These are phyloP conservation scores for Nycticryphes semicollaris DNA, from an alignment of 2,113 vertebrate genomes.

Conservation along the genomic window DNA sequence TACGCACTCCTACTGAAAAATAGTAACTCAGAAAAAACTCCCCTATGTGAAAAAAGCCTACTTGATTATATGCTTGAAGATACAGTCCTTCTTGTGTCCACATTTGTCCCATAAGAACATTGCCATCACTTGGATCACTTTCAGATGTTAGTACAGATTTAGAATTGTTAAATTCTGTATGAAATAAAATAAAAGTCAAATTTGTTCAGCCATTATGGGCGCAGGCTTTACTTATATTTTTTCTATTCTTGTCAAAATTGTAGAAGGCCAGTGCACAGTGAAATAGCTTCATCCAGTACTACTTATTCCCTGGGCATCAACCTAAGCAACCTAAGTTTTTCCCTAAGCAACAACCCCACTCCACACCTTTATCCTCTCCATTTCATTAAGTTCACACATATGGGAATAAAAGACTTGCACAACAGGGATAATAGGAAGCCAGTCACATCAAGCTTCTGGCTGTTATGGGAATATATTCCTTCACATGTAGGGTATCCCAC, in stretches of 20 bases:
- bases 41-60: background rate
- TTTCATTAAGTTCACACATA: background rate
- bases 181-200: background rate
- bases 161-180: background rate
- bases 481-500: background rate
- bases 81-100: background rate
- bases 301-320: background rate
- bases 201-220: background rate
- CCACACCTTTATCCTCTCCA: background rate
- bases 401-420: background rate
- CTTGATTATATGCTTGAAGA: background rate
- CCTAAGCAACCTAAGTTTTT: too few relatives aligned
- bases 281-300: background rate
- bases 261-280: background rate
- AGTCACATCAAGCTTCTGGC: background rate
- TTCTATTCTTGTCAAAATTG: background rate
- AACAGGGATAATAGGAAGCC: background rate
- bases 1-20: background rate
- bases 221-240: background rate
- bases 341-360: background rate
- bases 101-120: background rate
- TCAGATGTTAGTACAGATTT: background rate
- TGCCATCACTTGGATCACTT: background rate
- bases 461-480: background rate
- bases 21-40: background rate